Evolutionary conservation across 2,888 invertebrate genomes (phyloP).

Genomic region (Philaethria dido): DNA sequence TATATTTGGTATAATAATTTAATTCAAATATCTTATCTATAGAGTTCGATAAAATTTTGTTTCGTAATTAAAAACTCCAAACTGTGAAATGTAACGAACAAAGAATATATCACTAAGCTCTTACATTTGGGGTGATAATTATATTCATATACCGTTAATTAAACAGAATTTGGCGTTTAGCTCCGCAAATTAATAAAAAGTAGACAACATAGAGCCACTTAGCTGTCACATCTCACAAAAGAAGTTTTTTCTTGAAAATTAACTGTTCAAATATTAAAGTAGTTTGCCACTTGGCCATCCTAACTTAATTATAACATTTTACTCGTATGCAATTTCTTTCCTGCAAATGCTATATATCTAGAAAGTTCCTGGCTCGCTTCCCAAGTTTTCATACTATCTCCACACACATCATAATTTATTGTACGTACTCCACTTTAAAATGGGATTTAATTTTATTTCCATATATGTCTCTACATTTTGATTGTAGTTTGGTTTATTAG

Average conservation of each 20-base stretch:
- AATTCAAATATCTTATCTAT: too few relatives aligned
- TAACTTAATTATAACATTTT: slow-evolving; percentile 24
- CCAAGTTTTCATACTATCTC: slow-evolving; percentile 63
- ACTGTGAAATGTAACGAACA: too few relatives aligned
- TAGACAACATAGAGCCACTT: background rate
- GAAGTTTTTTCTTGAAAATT: background rate
- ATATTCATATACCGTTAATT: too few relatives aligned
- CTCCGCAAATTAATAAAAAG: background rate
- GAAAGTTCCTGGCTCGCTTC: slow-evolving; percentile 52
- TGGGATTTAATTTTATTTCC: slow-evolving; percentile 18
- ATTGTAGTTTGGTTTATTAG: background rate
- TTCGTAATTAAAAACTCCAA: too few relatives aligned
- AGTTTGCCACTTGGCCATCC: slow-evolving; percentile 14
- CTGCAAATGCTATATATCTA: slow-evolving; percentile 42
- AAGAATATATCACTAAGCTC: too few relatives aligned
- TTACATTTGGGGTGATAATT: too few relatives aligned
- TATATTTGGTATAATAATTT: too few relatives aligned
- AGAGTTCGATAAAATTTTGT: too few relatives aligned
- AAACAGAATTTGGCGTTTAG: too few relatives aligned
- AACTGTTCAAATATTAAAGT: background rate
- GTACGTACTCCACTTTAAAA: slow-evolving; percentile 41
- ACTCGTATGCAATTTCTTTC: slow-evolving; percentile 30
- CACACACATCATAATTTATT: slow-evolving; percentile 65
- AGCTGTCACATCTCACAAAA: background rate
- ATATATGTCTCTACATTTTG: slow-evolving; percentile 20